Conservation (phyloP, 2,888 invertebrate genomes). For the Heteromurus nitidus region DNA sequence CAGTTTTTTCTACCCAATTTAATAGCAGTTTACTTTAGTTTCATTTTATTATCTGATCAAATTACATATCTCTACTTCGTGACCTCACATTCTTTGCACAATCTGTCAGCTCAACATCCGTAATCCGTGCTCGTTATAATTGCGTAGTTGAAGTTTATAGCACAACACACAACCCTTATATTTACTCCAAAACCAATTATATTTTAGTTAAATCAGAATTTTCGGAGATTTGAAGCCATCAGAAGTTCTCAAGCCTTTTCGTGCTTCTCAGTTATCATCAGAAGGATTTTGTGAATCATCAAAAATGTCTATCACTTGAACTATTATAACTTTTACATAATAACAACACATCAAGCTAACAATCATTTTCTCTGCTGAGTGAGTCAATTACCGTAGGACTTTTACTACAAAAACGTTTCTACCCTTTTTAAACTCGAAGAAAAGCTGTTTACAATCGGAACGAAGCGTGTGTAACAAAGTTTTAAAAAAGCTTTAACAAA, state of each 20-base stretch:
- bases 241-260: too few species aligned
- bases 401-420: too few species aligned
- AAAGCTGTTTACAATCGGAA: too few species aligned
- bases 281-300: too few species aligned
- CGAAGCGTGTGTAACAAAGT: too few species aligned
- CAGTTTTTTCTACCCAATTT: not conserved
- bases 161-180: constrained; percentile 24
- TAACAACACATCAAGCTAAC: not conserved
- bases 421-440: too few species aligned
- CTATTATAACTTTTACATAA: not conserved
- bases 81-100: not conserved
- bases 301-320: constrained; percentile 7
- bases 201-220: constrained; percentile 38
- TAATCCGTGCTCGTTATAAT: not conserved
- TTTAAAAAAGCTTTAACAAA: too few species aligned
- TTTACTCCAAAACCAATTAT: constrained; percentile 42
- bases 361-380: too few species aligned
- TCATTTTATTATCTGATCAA: constrained; percentile 10
- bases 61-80: not conserved
- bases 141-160: not conserved
- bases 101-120: not conserved
- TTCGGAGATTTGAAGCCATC: constrained; percentile 20
- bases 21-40: not conserved
- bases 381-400: not conserved
- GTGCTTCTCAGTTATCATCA: too few species aligned